Percentiles rank a stretch among this genome's conserved stretches.
Conservation (phyloP, 1,140 invertebrate genomes). For the Tyrophagus putrescentiae region DNA sequence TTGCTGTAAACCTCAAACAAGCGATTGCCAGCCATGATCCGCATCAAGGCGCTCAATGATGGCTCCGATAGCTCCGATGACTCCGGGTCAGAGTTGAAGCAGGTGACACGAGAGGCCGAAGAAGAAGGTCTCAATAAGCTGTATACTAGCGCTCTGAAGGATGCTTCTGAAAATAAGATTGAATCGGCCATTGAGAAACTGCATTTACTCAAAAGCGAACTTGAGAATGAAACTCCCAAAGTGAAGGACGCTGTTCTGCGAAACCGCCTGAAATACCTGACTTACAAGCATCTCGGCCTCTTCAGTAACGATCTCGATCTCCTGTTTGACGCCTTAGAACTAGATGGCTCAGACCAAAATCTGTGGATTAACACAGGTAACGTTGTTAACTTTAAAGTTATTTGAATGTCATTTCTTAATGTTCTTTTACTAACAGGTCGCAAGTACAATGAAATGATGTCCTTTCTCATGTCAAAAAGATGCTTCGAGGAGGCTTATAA, state of each 20-base stretch:
- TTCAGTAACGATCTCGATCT: slow-evolving; percentile 15
- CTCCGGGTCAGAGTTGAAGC: background rate
- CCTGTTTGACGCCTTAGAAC: slow-evolving; percentile 19
- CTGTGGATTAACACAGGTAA: slow-evolving; percentile 23
- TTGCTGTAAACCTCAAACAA: too few relatives aligned
- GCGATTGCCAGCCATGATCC: too few relatives aligned
- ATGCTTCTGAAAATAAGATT: background rate
- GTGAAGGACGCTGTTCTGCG: background rate
- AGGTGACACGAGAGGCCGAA: slow-evolving; percentile 21
- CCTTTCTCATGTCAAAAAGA: slow-evolving; percentile 6
- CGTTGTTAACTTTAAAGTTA: background rate
- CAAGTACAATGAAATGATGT: background rate
- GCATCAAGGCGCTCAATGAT: slow-evolving; percentile 24
- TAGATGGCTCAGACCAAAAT: slow-evolving; percentile 21
- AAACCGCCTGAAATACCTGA: slow-evolving; percentile 17
- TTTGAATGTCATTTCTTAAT: slow-evolving; percentile 15
- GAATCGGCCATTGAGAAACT: slow-evolving; percentile 16
- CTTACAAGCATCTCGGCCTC: slow-evolving; percentile 23
- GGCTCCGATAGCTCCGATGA: background rate
- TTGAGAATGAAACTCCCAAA: slow-evolving; percentile 11
- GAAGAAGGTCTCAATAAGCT: slow-evolving; percentile 20
- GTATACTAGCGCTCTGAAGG: slow-evolving; percentile 18
- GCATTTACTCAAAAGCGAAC: background rate
- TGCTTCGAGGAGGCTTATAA: slow-evolving; percentile 21
- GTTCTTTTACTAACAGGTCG: background rate